phyloP scores from a whole-genome alignment of 2,888 invertebrate species.

The Dendrolimus houi region DNA sequence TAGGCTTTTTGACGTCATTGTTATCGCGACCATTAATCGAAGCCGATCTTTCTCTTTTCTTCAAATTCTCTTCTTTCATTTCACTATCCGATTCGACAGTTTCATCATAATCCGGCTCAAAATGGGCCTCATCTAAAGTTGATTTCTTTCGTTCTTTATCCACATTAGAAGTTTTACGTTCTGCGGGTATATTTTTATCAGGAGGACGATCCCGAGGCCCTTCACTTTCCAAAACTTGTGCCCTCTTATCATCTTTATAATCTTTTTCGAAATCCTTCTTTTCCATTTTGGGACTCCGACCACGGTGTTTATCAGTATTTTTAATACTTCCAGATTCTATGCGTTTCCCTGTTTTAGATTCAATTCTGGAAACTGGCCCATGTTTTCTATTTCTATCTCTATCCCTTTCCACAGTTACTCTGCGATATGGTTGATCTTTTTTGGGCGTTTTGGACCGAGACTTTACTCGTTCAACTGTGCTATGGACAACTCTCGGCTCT shows the following conservation, averaged over 20 bases:
- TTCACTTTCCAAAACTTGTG: constrained; percentile 11
- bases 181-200: constrained; percentile 31
- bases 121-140: constrained; percentile 82
- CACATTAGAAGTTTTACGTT: constrained; percentile 18
- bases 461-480: constrained; percentile 73
- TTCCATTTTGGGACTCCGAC: constrained; percentile 32
- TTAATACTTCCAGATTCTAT: constrained; percentile 34
- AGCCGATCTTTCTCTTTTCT: constrained; percentile 54
- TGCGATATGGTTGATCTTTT: constrained; percentile 60
- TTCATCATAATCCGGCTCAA: constrained; percentile 85
- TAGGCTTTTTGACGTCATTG: constrained; percentile 44
- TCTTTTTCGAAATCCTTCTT: constrained; percentile 39
- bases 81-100: constrained; percentile 78
- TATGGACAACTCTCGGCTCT: constrained; percentile 73
- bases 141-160: constrained; percentile 79
- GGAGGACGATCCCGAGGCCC: constrained; percentile 18
- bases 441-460: constrained; percentile 71
- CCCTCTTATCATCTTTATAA: constrained; percentile 37
- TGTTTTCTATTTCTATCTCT: constrained; percentile 52
- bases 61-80: constrained; percentile 68
- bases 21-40: constrained; percentile 32
- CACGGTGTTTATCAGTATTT: constrained; percentile 32
- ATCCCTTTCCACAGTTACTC: constrained; percentile 68
- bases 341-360: constrained; percentile 42
- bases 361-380: constrained; percentile 34